phyloP scores from a whole-genome alignment of 1,140 invertebrate genomes.

The Lepidurus couesii region DNA sequence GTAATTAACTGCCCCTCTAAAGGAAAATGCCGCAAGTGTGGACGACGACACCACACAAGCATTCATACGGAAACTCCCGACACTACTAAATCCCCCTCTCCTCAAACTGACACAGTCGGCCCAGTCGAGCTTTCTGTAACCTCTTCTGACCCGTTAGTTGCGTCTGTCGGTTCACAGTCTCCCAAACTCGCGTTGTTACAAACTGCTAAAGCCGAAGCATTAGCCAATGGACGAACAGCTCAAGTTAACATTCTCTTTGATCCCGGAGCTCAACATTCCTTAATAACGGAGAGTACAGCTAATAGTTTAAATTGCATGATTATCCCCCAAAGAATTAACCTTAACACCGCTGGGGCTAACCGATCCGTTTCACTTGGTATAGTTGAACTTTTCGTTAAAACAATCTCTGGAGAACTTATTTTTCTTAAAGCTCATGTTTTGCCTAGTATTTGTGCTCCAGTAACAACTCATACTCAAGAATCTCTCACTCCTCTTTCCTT shows the following conservation, averaged over 20 bases:
- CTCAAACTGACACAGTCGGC: background rate
- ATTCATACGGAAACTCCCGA: background rate
- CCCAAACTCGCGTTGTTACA: background rate
- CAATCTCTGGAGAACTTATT: background rate
- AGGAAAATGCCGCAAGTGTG: background rate
- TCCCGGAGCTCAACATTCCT: background rate
- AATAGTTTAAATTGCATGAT: background rate
- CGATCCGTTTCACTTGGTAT: background rate
- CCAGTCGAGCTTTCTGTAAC: background rate
- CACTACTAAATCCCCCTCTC: background rate
- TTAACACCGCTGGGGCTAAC: background rate
- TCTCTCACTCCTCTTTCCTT: background rate
- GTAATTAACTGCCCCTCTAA: background rate
- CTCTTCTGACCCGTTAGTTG: background rate
- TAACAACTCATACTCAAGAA: background rate
- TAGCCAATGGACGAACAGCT: background rate
- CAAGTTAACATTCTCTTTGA: background rate
- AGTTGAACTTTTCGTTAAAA: background rate
- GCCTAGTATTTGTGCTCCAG: background rate
- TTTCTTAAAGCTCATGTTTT: background rate
- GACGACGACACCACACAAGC: background rate
- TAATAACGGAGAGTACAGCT: background rate
- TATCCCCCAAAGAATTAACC: background rate
- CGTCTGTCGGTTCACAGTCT: background rate
- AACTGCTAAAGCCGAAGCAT: background rate